Base-by-base conservation (phyloP, 2,113 vertebrate genomes). In the Penelope pileata region DNA sequence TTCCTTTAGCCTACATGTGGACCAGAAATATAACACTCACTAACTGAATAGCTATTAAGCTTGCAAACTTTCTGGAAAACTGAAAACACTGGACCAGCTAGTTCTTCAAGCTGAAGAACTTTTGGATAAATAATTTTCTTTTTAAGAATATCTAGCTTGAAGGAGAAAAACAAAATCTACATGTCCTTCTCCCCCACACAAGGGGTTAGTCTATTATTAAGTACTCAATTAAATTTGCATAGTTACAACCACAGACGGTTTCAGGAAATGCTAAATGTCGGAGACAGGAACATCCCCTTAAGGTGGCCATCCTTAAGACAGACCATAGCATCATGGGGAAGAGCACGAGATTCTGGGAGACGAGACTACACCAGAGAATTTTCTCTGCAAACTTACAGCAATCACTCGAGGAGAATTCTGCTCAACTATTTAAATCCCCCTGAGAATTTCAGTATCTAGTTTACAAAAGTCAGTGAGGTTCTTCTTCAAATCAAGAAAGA, bases 181-280 rank as follows among this genome's bases (percentile, higher is more conserved):
- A 1, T 63, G 59, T 17, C 56, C 36, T 82, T 87, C 64, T 56
- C 70, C n/a, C 38, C 1, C 24, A 0, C 38, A 30, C 79, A 60
- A 8, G 14, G 68, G 67, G 56, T 60, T 91, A 83, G 70, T 66
- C 74, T 93, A 56, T 93, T 94, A 79, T 89, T 94, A 95, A 87
- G 91, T 85, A 36, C 45, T 86, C 77, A 72, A 75, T 79, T 75
- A 96, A 91, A 95, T 91, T 87, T 92, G 92, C 77, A 85, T 82
- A 82, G 81, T 36, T 89, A 56, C 62, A 87, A 85, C 48, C 48
- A 88, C 86, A 80, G 67, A 22, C 68, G 77, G 63, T 32, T 70
- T 88, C 95, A 76, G 92, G 86, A 96, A 96, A 93, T 69, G 81
- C 53, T 79, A 60, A 82, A 82, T 2, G 3, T 86, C 74, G 69